Conservation (phyloP, 2,113 vertebrate genomes). For the Xiphias gladius region DNA sequence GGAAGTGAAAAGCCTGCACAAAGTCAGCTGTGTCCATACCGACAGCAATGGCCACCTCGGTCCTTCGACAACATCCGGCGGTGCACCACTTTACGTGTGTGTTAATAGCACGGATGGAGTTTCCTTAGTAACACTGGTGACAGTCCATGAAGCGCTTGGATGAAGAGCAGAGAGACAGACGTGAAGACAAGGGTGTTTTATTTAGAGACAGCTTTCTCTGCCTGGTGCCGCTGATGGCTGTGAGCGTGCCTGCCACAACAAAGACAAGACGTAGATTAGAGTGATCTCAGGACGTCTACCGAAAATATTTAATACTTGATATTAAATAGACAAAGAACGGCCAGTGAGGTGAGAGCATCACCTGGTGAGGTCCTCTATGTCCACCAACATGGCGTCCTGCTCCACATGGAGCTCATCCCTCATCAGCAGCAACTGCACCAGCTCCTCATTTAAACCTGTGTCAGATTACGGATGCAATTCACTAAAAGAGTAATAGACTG, state of each 20-base stretch:
- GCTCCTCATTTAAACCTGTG: constrained; percentile 96
- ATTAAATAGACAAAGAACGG: not conserved
- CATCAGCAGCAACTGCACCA: constrained; percentile 95
- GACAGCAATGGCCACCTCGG: constrained; percentile 4
- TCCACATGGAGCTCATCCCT: constrained; percentile 97
- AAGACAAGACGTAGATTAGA: constrained; percentile 15
- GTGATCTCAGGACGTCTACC: not conserved
- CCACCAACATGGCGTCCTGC: constrained; percentile 98
- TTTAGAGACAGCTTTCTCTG: constrained; percentile 92
- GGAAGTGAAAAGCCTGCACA: constrained; percentile 36
- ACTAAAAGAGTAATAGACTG: not conserved
- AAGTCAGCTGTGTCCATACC: constrained; percentile 13
- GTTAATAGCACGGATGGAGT: constrained; percentile 54
- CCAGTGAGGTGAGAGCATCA: constrained; percentile 55
- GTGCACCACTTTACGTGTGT: constrained; percentile 33
- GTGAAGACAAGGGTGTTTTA: constrained; percentile 70
- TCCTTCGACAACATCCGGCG: constrained; percentile 30
- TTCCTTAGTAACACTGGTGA: constrained; percentile 55
- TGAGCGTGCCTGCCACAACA: constrained; percentile 89
- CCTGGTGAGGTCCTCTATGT: constrained; percentile 98
- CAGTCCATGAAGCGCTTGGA: constrained; percentile 45
- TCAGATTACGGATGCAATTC: not conserved
- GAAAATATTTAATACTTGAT: too few species aligned
- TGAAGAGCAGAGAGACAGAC: constrained; percentile 41
- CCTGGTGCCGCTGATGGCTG: constrained; percentile 94